Base-by-base conservation (phyloP, 2,888 invertebrate species). In the Barypeithes pellucidus region DNA sequence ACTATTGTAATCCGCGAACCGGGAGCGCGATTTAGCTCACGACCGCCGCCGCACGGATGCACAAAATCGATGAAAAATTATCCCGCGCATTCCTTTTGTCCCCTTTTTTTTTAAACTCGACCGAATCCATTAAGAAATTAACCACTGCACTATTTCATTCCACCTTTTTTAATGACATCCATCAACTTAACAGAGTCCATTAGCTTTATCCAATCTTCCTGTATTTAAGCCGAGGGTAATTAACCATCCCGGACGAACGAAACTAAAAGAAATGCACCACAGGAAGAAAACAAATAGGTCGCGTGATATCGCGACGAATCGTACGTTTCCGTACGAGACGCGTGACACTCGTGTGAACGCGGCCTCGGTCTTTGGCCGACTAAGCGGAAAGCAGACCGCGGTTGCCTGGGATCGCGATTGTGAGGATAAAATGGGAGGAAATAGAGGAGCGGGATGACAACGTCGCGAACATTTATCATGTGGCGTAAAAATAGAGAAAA, bases 31-130 rank as follows among this genome's bases (percentile, higher is more conserved):
- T 54, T 66, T 47, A 63, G 66, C 72, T 60, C 72, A 57, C 67
- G 63, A 60, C 60, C 60, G 43, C 60, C 60, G 43, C 60, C 66
- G 41, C 54, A 24, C 43, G 57, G 63, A 67, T 70, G 72, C 73
- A 76, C 73, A 76, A 76, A 76, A 76, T 76, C 76, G 67, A 76
- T 76, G 76, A 76, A 76, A 76, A 76, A 76, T 76, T 73, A 76
- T 76, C 62, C 73, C 29, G 50, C 71, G 39, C 57, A 43, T 29
- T 43, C 43, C 57, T 50, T 65, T 62, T 66, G 50, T 63, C 24
- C 43, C 7, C 5, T 24, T 24, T 43, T 67, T 67, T 67, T 67
- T 67, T 47, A 60, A 45, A 20, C 47, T 18, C 60, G 22, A 14
- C 2, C 60, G 33, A 43, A 60, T 60, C 43, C 41, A 60, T 60